These are phyloP conservation scores for Coelopa frigida DNA, from an alignment of 1,140 invertebrate genomes.

Conservation along the genomic window DNA sequence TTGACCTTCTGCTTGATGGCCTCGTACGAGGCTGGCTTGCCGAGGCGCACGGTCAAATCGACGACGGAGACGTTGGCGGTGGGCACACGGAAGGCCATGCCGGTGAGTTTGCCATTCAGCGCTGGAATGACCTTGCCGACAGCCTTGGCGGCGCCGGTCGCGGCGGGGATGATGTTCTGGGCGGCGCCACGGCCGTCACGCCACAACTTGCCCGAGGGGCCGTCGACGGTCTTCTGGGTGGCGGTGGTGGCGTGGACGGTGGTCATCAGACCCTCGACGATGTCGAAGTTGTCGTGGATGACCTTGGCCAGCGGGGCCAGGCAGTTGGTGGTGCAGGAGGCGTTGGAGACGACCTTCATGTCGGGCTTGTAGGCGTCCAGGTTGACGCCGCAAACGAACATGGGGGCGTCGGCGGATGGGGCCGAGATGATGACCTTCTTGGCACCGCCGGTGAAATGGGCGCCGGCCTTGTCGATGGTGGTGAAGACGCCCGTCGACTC, in stretches of 20 bases:
- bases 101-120: constrained; percentile 90
- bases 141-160: constrained; percentile 97
- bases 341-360: constrained; percentile 87
- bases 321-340: constrained; percentile 99
- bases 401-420: constrained; percentile 96
- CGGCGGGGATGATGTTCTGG: constrained; percentile 96
- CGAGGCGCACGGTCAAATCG: constrained; percentile 81
- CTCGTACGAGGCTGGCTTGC: constrained; percentile 72
- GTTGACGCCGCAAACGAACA: constrained; percentile 98
- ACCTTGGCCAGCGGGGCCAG: constrained; percentile 97
- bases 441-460: constrained; percentile 80
- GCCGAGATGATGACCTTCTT: constrained; percentile 98
- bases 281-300: constrained; percentile 90
- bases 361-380: constrained; percentile 76
- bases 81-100: constrained; percentile 98
- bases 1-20: constrained; percentile 88
- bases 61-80: constrained; percentile 94
- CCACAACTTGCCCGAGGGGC: constrained; percentile 91
- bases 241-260: constrained; percentile 97
- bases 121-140: constrained; percentile 95
- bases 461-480: constrained; percentile 82
- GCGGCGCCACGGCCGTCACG: constrained; percentile 92
- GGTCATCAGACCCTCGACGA: constrained; percentile 96
- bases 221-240: constrained; percentile 97
- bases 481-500: constrained; percentile 98